Evolutionary conservation across 2,113 vertebrate species (phyloP), one percentile per base, ranked within the genome.

Genomic region (Aramus guarauna): DNA sequence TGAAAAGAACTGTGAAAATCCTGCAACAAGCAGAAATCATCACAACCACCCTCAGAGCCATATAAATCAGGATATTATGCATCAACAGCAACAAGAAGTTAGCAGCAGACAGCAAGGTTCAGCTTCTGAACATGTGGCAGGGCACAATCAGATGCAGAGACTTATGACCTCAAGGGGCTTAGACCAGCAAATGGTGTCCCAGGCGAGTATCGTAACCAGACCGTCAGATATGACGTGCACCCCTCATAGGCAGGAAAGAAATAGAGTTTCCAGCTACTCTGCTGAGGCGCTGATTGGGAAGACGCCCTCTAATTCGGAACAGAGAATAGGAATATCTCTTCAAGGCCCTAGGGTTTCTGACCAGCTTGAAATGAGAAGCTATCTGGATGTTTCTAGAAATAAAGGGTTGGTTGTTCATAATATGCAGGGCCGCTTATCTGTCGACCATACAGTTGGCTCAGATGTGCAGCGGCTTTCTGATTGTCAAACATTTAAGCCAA

Each of bases 231-330:
- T 99, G 98, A 96, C 98, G 2, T 99, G 99, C 48, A 96, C 98
- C 23, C 98, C 99, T 5, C 99, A 99, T 9, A 98, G 99, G 27
- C 99, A 99, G 83, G 99, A 99, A 69, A 99, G 99, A 58, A 99
- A 99, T 32, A 98, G 99, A 34, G 99, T 99, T 86, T 99, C 99
- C 82, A 99, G 98, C 97, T 99, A 99, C 95, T 99, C 99, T 41
- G 99, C 99, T 1, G 99, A 99, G 91, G 99, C 99, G 0, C 99
- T 99, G 41, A 99, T 99, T 47, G 99, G 99, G 47, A 99, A 99
- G 94, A 98, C 98, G 0, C 97, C 99, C n/a, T 99, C 98, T 27
- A 99, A 98, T 78, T 98, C 98, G 0, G 99, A 99, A 72, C 98
- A 99, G 94, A 99, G 99, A 79, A 98, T 99, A 98, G 99, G 98